phyloP scores from a whole-genome alignment of 2,888 invertebrate species.

The Bellardia pandia region DNA sequence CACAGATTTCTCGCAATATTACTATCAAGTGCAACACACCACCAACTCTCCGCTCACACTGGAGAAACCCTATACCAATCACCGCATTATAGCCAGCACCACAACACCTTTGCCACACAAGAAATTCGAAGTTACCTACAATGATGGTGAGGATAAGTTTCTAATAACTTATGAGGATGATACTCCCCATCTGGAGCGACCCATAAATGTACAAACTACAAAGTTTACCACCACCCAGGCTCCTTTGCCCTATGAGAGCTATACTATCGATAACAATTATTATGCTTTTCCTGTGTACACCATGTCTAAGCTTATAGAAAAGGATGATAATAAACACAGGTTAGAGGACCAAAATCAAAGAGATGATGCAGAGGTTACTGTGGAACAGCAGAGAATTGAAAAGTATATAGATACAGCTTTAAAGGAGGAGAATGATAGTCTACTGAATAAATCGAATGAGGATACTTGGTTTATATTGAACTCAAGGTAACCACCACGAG shows the following conservation, averaged over 20 bases:
- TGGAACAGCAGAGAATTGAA: background rate
- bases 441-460: slow-evolving; percentile 18
- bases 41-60: slow-evolving; percentile 63
- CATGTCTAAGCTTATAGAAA: slow-evolving; percentile 77
- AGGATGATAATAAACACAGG: background rate
- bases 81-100: slow-evolving; percentile 37
- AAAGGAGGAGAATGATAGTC: slow-evolving; percentile 21
- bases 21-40: slow-evolving; percentile 40
- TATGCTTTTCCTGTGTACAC: slow-evolving; percentile 80
- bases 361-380: background rate
- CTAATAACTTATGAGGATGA: slow-evolving; percentile 79
- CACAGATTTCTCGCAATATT: slow-evolving; percentile 20
- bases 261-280: slow-evolving; percentile 76
- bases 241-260: slow-evolving; percentile 69
- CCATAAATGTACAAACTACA: slow-evolving; percentile 57
- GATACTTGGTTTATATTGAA: slow-evolving; percentile 81
- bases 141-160: slow-evolving; percentile 72
- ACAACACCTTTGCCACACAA: slow-evolving; percentile 63
- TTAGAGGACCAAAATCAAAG: background rate
- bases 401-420: background rate
- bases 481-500: slow-evolving; percentile 76
- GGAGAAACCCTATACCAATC: slow-evolving; percentile 76
- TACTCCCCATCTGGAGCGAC: slow-evolving; percentile 75
- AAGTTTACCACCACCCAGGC: slow-evolving; percentile 30
- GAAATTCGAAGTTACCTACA: slow-evolving; percentile 66